phyloP scores from a whole-genome alignment of 1,140 invertebrate species.

The Danaus plexippus region DNA sequence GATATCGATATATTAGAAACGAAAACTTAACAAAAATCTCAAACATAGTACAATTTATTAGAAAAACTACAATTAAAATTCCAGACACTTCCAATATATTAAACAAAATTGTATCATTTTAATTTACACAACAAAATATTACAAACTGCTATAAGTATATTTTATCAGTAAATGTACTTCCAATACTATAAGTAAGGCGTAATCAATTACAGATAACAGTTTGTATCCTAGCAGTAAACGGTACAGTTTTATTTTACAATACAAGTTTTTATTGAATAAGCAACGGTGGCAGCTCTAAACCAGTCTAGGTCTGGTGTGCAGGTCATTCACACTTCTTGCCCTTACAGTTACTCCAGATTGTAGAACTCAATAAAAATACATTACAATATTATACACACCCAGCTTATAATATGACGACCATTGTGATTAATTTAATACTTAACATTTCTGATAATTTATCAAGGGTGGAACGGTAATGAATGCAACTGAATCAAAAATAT shows the following conservation, averaged over 20 bases:
- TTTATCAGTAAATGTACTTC: neutral
- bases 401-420: neutral
- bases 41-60: too few relatives aligned
- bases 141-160: neutral
- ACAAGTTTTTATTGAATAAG: slow-evolving; percentile 10
- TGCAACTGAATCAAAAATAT: too few relatives aligned
- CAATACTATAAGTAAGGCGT: neutral
- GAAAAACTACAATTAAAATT: too few relatives aligned
- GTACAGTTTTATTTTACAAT: slow-evolving; percentile 8
- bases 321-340: slow-evolving; percentile 50
- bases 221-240: neutral
- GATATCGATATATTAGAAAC: too few relatives aligned
- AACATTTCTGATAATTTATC: too few relatives aligned
- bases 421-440: too few relatives aligned
- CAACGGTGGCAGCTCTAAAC: slow-evolving; percentile 22
- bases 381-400: neutral
- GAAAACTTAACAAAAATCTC: too few relatives aligned
- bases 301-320: slow-evolving; percentile 38
- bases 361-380: slow-evolving; percentile 22
- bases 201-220: slow-evolving; percentile 4
- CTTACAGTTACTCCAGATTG: slow-evolving; percentile 38
- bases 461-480: too few relatives aligned
- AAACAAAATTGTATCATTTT: too few relatives aligned
- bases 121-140: too few relatives aligned
- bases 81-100: too few relatives aligned